Percentiles rank a stretch among this genome's conserved stretches.
phyloP scores from a whole-genome alignment of 2,888 invertebrate genomes.

The Eledona agricola region DNA sequence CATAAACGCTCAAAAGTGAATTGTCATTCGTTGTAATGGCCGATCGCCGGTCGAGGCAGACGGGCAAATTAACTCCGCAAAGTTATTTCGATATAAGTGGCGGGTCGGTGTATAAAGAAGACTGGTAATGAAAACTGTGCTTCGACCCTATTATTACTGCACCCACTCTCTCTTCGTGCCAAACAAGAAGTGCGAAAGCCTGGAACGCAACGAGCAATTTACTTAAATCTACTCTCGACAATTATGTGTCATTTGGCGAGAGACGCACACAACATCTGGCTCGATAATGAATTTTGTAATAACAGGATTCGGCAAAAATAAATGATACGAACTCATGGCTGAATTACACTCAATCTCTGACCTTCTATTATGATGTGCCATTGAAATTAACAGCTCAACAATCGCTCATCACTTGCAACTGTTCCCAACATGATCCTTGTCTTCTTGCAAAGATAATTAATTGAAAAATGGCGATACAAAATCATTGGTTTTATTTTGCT shows the following conservation, averaged over 20 bases:
- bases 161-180: not conserved
- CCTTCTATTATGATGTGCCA: no score
- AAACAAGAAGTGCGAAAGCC: conserved; percentile 6
- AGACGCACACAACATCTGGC: conserved; percentile 6
- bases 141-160: conserved; percentile 3
- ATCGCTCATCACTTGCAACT: no score
- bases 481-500: no score
- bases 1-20: conserved; percentile 5
- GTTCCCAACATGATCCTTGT: no score
- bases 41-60: not conserved
- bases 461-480: no score
- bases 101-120: not conserved
- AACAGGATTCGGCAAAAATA: conserved; percentile 2
- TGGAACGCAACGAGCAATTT: conserved; percentile 4
- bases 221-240: conserved; percentile 8
- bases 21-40: conserved; percentile 7
- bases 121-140: conserved; percentile 7
- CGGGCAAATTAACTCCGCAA: not conserved
- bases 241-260: conserved; percentile 10
- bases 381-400: no score
- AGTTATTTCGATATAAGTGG: conserved; percentile 4
- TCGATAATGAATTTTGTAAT: conserved; percentile 16
- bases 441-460: no score
- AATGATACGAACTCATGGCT: conserved; percentile 4
- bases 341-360: no score